Conservation (phyloP, 2,888 invertebrate genomes). For the Myathropa florea region DNA sequence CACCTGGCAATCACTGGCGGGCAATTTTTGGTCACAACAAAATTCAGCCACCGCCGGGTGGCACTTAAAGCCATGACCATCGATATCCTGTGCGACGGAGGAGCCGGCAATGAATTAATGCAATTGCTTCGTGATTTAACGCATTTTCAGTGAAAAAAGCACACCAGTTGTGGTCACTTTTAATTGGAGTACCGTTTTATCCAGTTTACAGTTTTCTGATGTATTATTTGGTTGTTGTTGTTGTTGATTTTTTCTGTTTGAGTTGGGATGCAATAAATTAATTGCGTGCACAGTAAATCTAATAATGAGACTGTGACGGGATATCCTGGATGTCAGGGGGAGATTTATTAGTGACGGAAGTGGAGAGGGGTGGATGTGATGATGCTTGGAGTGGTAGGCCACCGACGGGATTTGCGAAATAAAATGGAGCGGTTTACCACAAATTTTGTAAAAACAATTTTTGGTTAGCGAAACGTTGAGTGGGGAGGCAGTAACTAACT, state of each 20-base stretch:
- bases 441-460: too few species aligned
- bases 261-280: slow-evolving; percentile 21
- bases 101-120: slow-evolving; percentile 50
- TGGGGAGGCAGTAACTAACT: too few species aligned
- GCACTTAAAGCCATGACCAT: slow-evolving; percentile 31
- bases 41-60: slow-evolving; percentile 10
- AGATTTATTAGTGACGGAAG: not conserved
- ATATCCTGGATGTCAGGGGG: not conserved
- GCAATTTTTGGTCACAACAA: slow-evolving; percentile 23
- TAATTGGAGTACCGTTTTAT: slow-evolving; percentile 50
- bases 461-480: too few species aligned
- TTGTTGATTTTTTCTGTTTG: not conserved
- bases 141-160: slow-evolving; percentile 14
- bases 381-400: not conserved
- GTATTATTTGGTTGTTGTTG: not conserved
- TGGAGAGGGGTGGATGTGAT: not conserved
- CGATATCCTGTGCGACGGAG: slow-evolving; percentile 26
- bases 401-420: not conserved
- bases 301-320: slow-evolving; percentile 19
- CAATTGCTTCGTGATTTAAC: slow-evolving; percentile 66
- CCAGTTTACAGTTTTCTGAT: not conserved
- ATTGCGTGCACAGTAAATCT: slow-evolving; percentile 38
- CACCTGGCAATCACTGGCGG: slow-evolving; percentile 19
- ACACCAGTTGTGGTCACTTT: slow-evolving; percentile 52
- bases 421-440: not conserved